Evolutionary conservation across 2,888 invertebrate genomes (phyloP), one percentile per base, ranked within the genome.

Genomic region (Ennomos erosarius): DNA sequence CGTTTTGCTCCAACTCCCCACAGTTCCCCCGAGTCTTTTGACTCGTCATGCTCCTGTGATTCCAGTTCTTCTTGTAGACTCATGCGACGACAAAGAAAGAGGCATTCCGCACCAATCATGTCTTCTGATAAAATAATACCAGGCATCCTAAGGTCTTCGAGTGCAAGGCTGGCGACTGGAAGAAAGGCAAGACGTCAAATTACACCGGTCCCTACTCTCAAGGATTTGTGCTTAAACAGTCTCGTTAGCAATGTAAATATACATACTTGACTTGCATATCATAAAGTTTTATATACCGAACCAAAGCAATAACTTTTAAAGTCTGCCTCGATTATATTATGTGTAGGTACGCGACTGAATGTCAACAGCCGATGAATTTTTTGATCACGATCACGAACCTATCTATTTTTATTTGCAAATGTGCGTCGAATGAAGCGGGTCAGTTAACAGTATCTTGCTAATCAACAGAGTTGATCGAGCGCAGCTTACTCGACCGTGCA

Each of bases 141-240:
- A 48, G 67, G 50, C 49, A 52, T 69, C 43, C 57, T 71, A 36
- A 70, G 73, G 52, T 64, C 65, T 34, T 48, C 61, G 12, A 66
- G 59, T 55, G 52, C 71, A 49, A 73, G 68, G 58, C 69, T 73
- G 48, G 38, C 59, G 9, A 74, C 69, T 56, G 64, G 68, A 65
- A 76, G 71, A 65, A 62, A 69, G 45, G 37, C 56, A n/a, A 74
- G 60, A 68, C 68, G 93, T 69, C 87, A 93, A 59, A 85, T 87
- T n/a, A 73, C 80, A 59, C 72, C 82, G 34, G 87, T 94, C 42
- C 84, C 87, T 42, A 80, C 82, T 8, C 78, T 94, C 34, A 93
- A 93, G 65, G 89, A 90, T 45, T 71, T 95, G 37, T 94, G 95
- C 75, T 82, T 94, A 76, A 90, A 94, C 73, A 82, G 93, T 55